Conservation (phyloP, 2,113 vertebrate species). For the Hirundichthys speculiger region DNA sequence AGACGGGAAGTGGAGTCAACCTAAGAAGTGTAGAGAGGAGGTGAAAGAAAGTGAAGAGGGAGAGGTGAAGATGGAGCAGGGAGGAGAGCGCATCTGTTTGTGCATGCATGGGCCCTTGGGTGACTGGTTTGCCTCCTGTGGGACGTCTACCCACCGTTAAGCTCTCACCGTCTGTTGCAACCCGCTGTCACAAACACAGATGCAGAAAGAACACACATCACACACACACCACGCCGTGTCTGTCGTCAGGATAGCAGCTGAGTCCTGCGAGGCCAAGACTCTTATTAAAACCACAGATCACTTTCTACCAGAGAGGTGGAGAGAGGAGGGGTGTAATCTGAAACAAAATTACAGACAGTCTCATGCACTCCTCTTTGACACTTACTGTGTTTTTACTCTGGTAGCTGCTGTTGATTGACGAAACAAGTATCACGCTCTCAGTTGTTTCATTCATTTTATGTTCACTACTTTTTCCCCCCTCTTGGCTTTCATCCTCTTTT, state of each 20-base stretch:
- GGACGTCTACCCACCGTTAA: slow-evolving; percentile 69
- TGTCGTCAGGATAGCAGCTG: slow-evolving; percentile 95
- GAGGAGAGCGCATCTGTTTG: slow-evolving; percentile 60
- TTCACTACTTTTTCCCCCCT: slow-evolving; percentile 1
- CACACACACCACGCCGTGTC: slow-evolving; percentile 52
- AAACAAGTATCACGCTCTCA: slow-evolving; percentile 41
- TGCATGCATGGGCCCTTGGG: slow-evolving; percentile 82
- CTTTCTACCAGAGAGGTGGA: slow-evolving; percentile 86
- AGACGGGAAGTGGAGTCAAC: slow-evolving; percentile 5
- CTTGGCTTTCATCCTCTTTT: slow-evolving; percentile 18
- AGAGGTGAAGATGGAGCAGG: background rate
- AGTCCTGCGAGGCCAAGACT: slow-evolving; percentile 92
- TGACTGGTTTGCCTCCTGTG: slow-evolving; percentile 74
- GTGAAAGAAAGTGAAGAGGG: slow-evolving; percentile 8
- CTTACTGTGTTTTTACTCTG: slow-evolving; percentile 24
- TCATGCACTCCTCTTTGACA: slow-evolving; percentile 54
- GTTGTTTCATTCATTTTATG: slow-evolving; percentile 23
- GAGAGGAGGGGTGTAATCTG: slow-evolving; percentile 69
- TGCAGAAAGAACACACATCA: slow-evolving; percentile 18
- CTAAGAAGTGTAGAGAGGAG: slow-evolving; percentile 1
- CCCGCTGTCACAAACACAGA: slow-evolving; percentile 60
- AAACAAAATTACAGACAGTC: slow-evolving; percentile 84
- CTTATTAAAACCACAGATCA: slow-evolving; percentile 99
- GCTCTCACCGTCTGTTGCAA: slow-evolving; percentile 71
- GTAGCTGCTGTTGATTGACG: slow-evolving; percentile 54